Percentiles rank a stretch among this genome's conserved stretches.
phyloP scores from a whole-genome alignment of 2,113 vertebrate genomes.

The Bufo bufo region DNA sequence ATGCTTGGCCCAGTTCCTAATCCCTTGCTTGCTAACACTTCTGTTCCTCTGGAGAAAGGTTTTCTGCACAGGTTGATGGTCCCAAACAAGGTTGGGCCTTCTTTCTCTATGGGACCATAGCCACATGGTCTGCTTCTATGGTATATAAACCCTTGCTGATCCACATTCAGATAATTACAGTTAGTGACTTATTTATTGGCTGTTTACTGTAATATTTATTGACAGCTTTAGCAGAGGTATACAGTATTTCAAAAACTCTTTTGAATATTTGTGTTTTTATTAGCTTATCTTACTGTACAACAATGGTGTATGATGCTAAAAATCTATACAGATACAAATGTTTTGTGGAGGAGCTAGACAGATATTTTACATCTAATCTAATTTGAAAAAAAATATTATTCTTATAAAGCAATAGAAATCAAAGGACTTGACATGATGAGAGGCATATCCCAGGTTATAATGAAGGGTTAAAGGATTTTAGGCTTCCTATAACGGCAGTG shows the following conservation, averaged over 20 bases:
- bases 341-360: background rate
- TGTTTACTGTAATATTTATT: background rate
- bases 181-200: background rate
- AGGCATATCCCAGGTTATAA: background rate
- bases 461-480: constrained; percentile 53
- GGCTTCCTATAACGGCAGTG: constrained; percentile 56
- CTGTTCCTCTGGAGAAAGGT: background rate
- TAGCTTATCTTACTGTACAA: background rate
- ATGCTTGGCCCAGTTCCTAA: background rate
- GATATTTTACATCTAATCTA: background rate
- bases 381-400: background rate
- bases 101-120: background rate
- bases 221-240: background rate
- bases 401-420: background rate
- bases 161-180: background rate
- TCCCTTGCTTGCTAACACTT: background rate
- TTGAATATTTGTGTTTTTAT: background rate
- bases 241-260: background rate
- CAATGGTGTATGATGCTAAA: background rate
- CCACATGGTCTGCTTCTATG: background rate
- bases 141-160: too few relatives aligned
- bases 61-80: background rate
- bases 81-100: background rate
- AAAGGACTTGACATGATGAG: background rate
- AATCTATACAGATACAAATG: background rate